Evolutionary conservation across 2,797 vertebrate species (phyloP).

Genomic region (Helarctos malayanus): DNA sequence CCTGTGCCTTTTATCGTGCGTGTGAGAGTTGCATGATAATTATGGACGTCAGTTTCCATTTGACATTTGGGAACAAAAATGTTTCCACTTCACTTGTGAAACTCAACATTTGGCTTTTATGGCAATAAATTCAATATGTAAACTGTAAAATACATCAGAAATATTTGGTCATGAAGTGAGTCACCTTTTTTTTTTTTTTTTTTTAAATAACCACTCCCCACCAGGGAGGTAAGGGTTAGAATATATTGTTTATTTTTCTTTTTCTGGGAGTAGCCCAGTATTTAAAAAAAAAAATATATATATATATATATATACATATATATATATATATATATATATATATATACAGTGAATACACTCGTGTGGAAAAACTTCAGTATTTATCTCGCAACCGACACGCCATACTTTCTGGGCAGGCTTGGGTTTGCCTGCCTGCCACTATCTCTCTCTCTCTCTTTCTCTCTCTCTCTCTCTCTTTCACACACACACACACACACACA

Average conservation of each 20-base stretch:
- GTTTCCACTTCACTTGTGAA: slow-evolving; percentile 74
- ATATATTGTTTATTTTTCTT: background rate
- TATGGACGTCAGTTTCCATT: slow-evolving; percentile 74
- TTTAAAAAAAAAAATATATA: no score
- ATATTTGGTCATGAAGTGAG: slow-evolving; percentile 54
- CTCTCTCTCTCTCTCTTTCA: background rate
- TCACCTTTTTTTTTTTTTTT: background rate
- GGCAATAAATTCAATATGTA: slow-evolving; percentile 62
- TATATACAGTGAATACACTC: background rate
- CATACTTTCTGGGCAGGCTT: background rate
- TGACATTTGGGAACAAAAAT: slow-evolving; percentile 80
- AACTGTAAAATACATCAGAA: slow-evolving; percentile 29
- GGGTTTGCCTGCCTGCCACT: background rate
- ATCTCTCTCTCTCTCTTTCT: background rate
- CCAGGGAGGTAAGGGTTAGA: background rate
- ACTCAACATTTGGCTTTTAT: slow-evolving; percentile 59
- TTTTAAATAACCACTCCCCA: background rate
- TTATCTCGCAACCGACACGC: background rate
- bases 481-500: background rate
- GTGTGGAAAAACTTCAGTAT: background rate
- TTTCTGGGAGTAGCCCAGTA: background rate
- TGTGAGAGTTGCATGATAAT: slow-evolving; percentile 71
- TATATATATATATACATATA: no score
- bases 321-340: no score
- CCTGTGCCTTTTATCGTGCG: slow-evolving; percentile 61